Conservation (phyloP, 64 coral and sea anemone species). For the Cladopsammia gracilis region DNA sequence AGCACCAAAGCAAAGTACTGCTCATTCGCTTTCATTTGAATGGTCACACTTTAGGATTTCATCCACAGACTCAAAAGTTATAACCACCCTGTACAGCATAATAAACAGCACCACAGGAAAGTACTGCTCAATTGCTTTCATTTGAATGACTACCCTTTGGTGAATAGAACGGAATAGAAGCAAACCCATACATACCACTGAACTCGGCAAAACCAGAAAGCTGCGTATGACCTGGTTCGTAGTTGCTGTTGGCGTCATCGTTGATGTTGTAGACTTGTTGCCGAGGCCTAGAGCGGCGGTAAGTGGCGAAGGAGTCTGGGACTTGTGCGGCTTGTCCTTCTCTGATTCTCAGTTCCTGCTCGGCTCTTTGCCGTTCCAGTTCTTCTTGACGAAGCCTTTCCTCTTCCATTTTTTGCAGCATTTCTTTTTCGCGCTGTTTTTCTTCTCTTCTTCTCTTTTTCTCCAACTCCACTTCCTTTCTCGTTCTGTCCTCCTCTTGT, state of each 20-base stretch:
- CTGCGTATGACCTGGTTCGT: not conserved
- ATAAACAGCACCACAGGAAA: too few relatives aligned
- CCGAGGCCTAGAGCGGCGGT: conserved; percentile 53
- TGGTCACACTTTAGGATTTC: too few relatives aligned
- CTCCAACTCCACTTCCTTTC: conserved; percentile 78
- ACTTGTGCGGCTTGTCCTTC: conserved; percentile 34
- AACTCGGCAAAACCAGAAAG: conserved; percentile 88
- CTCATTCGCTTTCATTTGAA: too few relatives aligned
- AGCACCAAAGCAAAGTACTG: too few relatives aligned
- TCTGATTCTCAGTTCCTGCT: conserved; percentile 47
- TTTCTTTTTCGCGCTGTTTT: conserved; percentile 83
- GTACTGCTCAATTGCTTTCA: too few relatives aligned
- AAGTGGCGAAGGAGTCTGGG: conserved; percentile 70
- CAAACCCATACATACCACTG: conserved; percentile 68
- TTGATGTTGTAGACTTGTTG: conserved; percentile 15
- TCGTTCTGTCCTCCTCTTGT: conserved; percentile 77
- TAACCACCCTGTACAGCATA: too few relatives aligned
- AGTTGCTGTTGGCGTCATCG: not conserved
- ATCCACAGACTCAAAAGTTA: too few relatives aligned
- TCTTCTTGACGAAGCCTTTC: conserved; percentile 70
- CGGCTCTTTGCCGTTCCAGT: conserved; percentile 53
- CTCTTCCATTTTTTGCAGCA: conserved; percentile 79
- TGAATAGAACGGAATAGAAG: not conserved
- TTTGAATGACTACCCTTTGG: not conserved
- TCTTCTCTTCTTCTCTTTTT: conserved; percentile 90